phyloP scores from a whole-genome alignment of 1,140 invertebrate genomes.

The Stegodyphus dumicola region DNA sequence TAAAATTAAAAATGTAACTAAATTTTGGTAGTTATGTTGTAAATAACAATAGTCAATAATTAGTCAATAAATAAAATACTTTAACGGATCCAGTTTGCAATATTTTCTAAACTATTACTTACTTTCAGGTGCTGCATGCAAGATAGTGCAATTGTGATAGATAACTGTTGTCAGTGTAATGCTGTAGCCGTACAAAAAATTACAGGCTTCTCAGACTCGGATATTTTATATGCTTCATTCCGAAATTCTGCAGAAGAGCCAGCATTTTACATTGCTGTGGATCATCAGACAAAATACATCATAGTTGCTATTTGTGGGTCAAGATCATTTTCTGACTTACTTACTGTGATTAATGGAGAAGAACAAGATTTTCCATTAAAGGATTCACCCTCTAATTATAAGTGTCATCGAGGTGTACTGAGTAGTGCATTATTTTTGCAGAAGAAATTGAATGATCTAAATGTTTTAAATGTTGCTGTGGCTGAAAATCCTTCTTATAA shows the following conservation, averaged over 20 bases:
- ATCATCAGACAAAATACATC: conserved; percentile 83
- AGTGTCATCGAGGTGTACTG: conserved; percentile 85
- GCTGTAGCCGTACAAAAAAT: conserved; percentile 84
- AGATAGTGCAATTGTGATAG: conserved; percentile 65
- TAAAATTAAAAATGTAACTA: no score
- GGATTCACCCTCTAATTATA: conserved; percentile 79
- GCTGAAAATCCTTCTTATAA: conserved; percentile 73
- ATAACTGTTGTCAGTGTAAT: conserved; percentile 91
- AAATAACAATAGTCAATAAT: no score
- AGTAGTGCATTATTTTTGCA: conserved; percentile 83
- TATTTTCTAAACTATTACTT: no score
- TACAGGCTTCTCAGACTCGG: conserved; percentile 78
- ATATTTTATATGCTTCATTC: conserved; percentile 88
- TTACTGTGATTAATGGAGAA: conserved; percentile 88
- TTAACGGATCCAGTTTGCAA: no score
- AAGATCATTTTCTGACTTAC: conserved; percentile 84
- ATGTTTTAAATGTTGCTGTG: conserved; percentile 78
- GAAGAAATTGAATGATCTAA: conserved; percentile 76
- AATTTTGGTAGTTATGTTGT: no score
- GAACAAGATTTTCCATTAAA: conserved; percentile 67
- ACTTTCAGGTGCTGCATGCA: no score
- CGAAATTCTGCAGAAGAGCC: conserved; percentile 82
- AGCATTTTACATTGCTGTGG: conserved; percentile 87
- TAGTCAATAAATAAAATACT: no score
- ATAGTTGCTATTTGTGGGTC: conserved; percentile 89